Base-by-base conservation (phyloP, 2,888 invertebrate species). In the Myathropa florea region DNA sequence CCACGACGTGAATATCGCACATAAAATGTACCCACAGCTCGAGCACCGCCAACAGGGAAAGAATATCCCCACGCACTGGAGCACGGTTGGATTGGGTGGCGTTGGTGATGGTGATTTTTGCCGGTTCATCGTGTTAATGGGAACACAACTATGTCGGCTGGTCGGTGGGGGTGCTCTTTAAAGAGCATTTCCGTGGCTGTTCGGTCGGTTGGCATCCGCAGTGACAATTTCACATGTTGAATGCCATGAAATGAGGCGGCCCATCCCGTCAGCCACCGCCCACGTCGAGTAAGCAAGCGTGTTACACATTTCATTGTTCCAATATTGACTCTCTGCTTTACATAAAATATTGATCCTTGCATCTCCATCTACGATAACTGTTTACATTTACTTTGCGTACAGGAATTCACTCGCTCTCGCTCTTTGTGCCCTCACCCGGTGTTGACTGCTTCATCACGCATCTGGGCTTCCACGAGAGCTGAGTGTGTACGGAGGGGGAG, bases 311-410 rank as follows among this genome's bases (percentile, higher is more conserved):
- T 36, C 70, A 39, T 59, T 70, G 24, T 70, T 70, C 70, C 36
- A 70, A 70, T 70, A 70, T 70, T 70, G 36, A 70, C 70, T 9
- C 36, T 59, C 59, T n/a, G 33, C 36, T 70, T 59, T 59, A 23
- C 59, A 70, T 59, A 70, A 70, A 70, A 70, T 70, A 70, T 70
- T 70, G 70, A 70, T 70, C 59, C 59, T 59, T 70, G 59, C 59
- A 70, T 70, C 59, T 70, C 59, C 57, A 57, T 57, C 57, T 70
- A n/a, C 57, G 68, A 57, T 36, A 70, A 57, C 57, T 70, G 57
- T 70, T 70, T 70, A 70, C 70, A 59, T 70, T 70, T 70, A 59
- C 70, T 70, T 24, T 57, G 57, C 57, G 24, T 33, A 57, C 57
- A 33, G 18, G 55, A 55, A 57, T 57, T 57, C 23, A 68, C 24